Conservation (phyloP, 2,113 vertebrate species). For the Myiagra hebetior region DNA sequence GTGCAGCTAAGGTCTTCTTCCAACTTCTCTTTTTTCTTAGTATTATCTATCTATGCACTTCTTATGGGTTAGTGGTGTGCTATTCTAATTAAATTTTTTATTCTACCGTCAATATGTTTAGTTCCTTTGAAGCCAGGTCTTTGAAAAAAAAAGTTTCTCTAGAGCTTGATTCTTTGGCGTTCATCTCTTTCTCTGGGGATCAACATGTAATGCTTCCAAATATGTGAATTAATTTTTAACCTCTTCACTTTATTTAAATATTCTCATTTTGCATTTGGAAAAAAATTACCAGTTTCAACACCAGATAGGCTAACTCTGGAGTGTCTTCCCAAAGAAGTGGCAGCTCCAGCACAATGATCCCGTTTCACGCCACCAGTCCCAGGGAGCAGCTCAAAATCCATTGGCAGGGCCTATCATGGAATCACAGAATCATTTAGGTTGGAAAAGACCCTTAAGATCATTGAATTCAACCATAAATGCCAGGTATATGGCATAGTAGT, state of each 20-base stretch:
- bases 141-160: neutral
- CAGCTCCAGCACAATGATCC: neutral
- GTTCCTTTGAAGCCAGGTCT: neutral
- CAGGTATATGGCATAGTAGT: fast-evolving
- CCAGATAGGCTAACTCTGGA: neutral
- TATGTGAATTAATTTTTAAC: neutral
- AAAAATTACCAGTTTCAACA: neutral
- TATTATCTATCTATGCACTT: neutral
- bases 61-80: neutral
- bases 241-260: neutral
- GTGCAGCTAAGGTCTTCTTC: neutral
- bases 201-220: neutral
- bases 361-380: neutral
- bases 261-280: neutral
- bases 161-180: neutral
- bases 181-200: neutral
- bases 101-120: neutral
- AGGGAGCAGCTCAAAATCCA: neutral
- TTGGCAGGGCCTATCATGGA: neutral
- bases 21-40: neutral
- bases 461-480: neutral
- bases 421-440: neutral
- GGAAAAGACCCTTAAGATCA: neutral
- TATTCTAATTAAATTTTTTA: neutral
- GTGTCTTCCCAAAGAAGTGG: neutral